These are phyloP conservation scores for Hirtodrosophila trivittata DNA, from an alignment of 2,888 invertebrate genomes.

Conservation along the genomic window DNA sequence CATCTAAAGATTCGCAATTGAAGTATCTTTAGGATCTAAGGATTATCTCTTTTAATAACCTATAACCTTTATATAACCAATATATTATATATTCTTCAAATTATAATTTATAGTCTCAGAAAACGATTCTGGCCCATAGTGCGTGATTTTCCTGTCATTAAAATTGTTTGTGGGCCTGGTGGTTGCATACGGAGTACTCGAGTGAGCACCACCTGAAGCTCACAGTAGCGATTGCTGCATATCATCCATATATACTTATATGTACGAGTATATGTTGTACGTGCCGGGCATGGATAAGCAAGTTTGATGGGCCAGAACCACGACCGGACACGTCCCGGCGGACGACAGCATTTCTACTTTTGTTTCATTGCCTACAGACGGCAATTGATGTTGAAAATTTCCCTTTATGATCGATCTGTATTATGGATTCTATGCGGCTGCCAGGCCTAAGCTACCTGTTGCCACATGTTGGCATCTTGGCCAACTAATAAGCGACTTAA, in stretches of 20 bases:
- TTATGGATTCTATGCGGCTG: slow-evolving; percentile 56
- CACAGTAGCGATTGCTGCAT: slow-evolving; percentile 30
- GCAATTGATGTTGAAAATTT: slow-evolving; percentile 54
- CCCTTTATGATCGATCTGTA: slow-evolving; percentile 64
- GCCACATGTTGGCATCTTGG: slow-evolving; percentile 51
- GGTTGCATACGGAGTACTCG: background rate
- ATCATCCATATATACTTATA: slow-evolving; percentile 26
- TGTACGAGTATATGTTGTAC: slow-evolving; percentile 31
- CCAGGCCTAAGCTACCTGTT: slow-evolving; percentile 40
- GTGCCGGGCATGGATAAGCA: slow-evolving; percentile 59
- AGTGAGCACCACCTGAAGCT: slow-evolving; percentile 12
- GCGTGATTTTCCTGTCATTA: slow-evolving; percentile 10
- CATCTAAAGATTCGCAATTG: no score
- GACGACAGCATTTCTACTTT: slow-evolving; percentile 44
- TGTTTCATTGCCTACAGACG: slow-evolving; percentile 23
- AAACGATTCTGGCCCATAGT: slow-evolving; percentile 14
- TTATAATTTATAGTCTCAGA: background rate
- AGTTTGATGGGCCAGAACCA: slow-evolving; percentile 18
- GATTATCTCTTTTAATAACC: no score
- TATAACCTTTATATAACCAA: no score
- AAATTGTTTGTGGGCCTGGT: slow-evolving; percentile 3
- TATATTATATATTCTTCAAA: no score
- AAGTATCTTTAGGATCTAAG: no score
- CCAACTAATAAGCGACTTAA: slow-evolving; percentile 64
- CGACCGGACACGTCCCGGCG: slow-evolving; percentile 49